Conservation (phyloP, 2,113 vertebrate genomes). For the Gymnarchus niloticus region DNA sequence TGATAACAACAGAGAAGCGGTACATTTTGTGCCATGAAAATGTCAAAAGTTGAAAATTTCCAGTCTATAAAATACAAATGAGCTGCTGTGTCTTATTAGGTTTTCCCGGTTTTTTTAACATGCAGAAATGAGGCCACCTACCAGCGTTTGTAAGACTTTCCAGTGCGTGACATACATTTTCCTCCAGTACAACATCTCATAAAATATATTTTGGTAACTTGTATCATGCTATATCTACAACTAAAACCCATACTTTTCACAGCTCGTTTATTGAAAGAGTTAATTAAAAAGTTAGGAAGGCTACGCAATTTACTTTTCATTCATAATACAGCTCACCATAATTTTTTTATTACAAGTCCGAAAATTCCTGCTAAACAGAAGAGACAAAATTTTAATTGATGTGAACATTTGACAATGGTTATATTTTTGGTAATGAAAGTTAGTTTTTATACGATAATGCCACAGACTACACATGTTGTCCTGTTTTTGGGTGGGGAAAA, state of each 20-base stretch:
- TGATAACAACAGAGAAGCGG: neutral
- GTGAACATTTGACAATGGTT: neutral
- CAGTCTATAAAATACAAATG: neutral
- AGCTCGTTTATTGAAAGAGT: neutral
- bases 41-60: neutral
- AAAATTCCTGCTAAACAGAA: neutral
- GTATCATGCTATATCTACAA: constrained; percentile 1
- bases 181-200: constrained; percentile 12
- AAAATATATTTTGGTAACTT: constrained; percentile 16
- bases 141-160: constrained; percentile 24
- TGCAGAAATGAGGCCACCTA: constrained; percentile 14
- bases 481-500: neutral
- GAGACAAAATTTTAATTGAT: neutral
- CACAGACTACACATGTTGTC: neutral
- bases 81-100: constrained; percentile 7
- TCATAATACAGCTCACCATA: neutral
- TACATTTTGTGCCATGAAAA: neutral
- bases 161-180: constrained; percentile 7
- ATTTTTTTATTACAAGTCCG: neutral
- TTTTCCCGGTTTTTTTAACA: constrained; percentile 17
- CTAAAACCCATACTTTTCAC: neutral
- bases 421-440: neutral
- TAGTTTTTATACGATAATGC: neutral
- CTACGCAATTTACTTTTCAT: neutral
- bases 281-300: no score